A percentile compares a stretch with the other conserved stretches of the same genome.
phyloP scores from a whole-genome alignment of 1,140 invertebrate genomes.

The Scaptomyza pallida region DNA sequence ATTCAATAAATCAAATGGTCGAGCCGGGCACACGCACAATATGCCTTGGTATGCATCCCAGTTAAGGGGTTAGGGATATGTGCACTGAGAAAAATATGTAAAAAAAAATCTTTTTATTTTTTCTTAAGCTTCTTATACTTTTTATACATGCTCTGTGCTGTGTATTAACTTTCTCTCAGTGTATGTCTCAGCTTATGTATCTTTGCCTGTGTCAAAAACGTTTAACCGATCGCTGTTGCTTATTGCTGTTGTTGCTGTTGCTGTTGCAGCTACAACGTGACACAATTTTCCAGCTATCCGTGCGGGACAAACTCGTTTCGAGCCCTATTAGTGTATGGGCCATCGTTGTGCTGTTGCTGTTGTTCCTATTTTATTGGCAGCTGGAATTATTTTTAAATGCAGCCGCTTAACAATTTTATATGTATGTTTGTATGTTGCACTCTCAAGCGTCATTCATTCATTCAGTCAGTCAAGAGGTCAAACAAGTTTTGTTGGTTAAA shows the following conservation, averaged over 20 bases:
- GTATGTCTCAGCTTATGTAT: conserved; percentile 31
- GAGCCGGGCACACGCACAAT: conserved; percentile 72
- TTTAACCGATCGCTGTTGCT: conserved; percentile 51
- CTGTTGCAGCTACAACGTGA: conserved; percentile 60
- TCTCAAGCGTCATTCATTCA: conserved; percentile 44
- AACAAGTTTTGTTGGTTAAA: conserved; percentile 62
- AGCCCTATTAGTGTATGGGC: conserved; percentile 55
- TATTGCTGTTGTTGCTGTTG: conserved; percentile 43
- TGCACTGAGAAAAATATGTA: not conserved
- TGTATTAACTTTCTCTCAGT: conserved; percentile 3
- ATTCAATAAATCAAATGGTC: conserved; percentile 74
- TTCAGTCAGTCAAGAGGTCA: conserved; percentile 71
- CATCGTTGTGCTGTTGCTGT: conserved; percentile 39
- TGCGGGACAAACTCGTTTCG: conserved; percentile 70
- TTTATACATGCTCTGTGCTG: no score
- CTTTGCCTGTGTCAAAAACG: conserved; percentile 38
- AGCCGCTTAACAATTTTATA: conserved; percentile 78
- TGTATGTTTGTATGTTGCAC: conserved; percentile 71
- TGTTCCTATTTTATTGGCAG: conserved; percentile 72
- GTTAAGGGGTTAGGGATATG: conserved; percentile 21
- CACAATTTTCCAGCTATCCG: conserved; percentile 75
- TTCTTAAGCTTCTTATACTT: no score
- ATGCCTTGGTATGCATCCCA: conserved; percentile 66
- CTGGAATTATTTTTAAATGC: conserved; percentile 81
- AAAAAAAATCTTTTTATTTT: no score